Evolutionary conservation across 2,888 invertebrate species (phyloP), one percentile per base, ranked within the genome.

Genomic region (Andrena chrysosceles): DNA sequence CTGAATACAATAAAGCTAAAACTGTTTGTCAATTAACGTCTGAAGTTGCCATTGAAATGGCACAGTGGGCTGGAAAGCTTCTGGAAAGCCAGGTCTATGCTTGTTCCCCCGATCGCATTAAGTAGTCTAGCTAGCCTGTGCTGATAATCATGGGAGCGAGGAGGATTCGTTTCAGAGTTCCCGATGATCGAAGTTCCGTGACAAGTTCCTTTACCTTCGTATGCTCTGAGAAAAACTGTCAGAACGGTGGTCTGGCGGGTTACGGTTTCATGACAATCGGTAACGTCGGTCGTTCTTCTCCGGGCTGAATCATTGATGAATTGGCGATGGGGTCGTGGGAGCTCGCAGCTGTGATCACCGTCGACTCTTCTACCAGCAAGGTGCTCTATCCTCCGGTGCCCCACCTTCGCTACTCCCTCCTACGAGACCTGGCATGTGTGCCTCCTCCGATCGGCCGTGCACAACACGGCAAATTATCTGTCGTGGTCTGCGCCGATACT

Each of bases 251-350:
- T 71, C 81, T 77, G 79, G 56, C 63, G 67, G 71, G 76, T 86
- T 85, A 77, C 67, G 76, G 79, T 88, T 88, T 86, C 89, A 90
- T 89, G 89, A 89, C 81, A 83, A 84, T 81, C 85, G 56, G 89
- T 87, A 81, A 88, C 89, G 89, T 84, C 85, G 88, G 84, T 87
- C 89, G 88, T 90, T 88, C 89, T 88, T 88, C 77, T 54, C 77
- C 71, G 75, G 1, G 84, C 72, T 93, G 92, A 93, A 93, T 93
- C 93, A 93, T 93, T 93, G 90, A 93, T 93, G 91, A 84, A 86
- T 91, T 89, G 90, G 85, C 89, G 91, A 91, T 90, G 90, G 87
- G 93, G 81, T 92, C 93, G 93, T 92, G 93, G 90, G 92, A 93
- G 78, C 82, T 83, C 81, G 90, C 93, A 93, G 93, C 93, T 93